Conservation (phyloP, 2,113 vertebrate genomes). For the Ciconia boyciana region DNA sequence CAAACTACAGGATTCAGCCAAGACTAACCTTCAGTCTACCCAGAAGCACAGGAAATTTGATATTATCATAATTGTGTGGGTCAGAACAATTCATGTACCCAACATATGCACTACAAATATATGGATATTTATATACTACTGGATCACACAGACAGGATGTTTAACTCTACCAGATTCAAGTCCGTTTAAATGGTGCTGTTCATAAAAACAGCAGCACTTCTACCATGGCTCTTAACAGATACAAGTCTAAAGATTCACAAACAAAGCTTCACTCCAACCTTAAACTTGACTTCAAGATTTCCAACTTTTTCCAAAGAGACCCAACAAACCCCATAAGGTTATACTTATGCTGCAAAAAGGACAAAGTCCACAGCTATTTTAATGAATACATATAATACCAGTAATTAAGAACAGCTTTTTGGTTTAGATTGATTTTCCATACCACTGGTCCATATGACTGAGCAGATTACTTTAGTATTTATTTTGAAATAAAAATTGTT, state of each 20-base stretch:
- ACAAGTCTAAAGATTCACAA: not conserved
- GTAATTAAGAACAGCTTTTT: not conserved
- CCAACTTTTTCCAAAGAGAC: not conserved
- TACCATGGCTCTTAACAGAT: not conserved
- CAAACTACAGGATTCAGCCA: not conserved
- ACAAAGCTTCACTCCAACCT: not conserved
- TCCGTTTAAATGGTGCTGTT: not conserved
- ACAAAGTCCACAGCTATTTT: not conserved
- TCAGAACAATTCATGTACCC: not conserved
- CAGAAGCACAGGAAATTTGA: not conserved
- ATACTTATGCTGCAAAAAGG: not conserved
- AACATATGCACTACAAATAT: not conserved
- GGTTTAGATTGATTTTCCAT: not conserved
- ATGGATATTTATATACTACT: not conserved
- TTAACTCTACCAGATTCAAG: not conserved
- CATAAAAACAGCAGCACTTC: not conserved
- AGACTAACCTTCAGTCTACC: not conserved
- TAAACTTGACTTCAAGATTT: not conserved
- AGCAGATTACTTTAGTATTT: not conserved
- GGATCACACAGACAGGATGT: not conserved
- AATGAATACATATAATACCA: not conserved
- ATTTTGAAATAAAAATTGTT: not conserved
- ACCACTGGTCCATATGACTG: accelerated
- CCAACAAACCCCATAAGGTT: not conserved
- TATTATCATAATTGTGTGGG: not conserved